Evolutionary conservation across 2,113 vertebrate species (phyloP), one percentile per base, ranked within the genome.

Genomic region (Corydoras maculifer): DNA sequence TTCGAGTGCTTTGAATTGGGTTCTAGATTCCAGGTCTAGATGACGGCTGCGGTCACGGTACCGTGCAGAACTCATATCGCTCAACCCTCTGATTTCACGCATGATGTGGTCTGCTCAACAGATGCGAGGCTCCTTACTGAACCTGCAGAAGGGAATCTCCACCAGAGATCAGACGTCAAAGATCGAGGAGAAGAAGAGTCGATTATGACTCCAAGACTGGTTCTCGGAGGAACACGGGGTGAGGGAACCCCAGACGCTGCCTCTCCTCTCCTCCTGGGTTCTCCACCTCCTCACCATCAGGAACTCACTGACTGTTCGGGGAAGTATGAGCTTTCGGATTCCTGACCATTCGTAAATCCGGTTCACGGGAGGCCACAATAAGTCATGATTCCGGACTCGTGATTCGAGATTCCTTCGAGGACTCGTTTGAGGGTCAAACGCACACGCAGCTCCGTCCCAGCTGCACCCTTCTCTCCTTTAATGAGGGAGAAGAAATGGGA

Each of bases 111-210:
- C 7, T 43, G 51, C n/a, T 9, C 8, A 43, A 12, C 91, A 99
- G 97, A 99, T 99, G 95, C 97, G 95, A 86, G 93, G 96, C 80
- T 98, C 95, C 4, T 87, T 99, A 68, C 82, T 93, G 86, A 95
- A 93, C 70, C 94, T 98, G 58, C 97, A 99, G 88, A 93, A 92
- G 12, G 94, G 94, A 78, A 92, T 97, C 59, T 87, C 92, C 69
- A 90, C 94, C 78, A 91, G 89, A 50, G 96, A 96, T 87, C 92
- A 92, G 84, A 84, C 81, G 30, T 86, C 94, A 0, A 93, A 94
- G 70, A 84, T 86, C 0, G 93, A 97, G 58, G 94, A 97, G 76
- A 95, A 94, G 9, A 48, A 57, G 85, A 82, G 89, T 81, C 94
- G 84, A 81, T 94, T 93, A 9, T 55, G 57, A 59, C 62, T 25